phyloP scores from a whole-genome alignment of 2,113 vertebrate species.

The Prietella phreatophila region DNA sequence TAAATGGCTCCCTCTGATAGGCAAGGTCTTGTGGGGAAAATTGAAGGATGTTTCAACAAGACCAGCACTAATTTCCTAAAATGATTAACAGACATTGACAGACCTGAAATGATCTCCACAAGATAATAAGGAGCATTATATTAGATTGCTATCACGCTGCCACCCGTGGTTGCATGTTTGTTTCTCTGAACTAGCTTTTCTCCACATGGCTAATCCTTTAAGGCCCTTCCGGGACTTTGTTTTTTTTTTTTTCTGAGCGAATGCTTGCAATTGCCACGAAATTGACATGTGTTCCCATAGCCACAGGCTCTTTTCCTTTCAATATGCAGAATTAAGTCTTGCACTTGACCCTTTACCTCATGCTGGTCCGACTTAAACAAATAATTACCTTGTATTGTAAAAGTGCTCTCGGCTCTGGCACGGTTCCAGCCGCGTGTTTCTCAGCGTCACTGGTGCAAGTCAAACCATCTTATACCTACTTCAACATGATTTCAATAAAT shows the following conservation, averaged over 20 bases:
- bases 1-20: not conserved
- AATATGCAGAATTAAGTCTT: slow-evolving; percentile 6
- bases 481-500: not conserved
- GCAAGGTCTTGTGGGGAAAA: not conserved
- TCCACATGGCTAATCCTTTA: not conserved
- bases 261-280: slow-evolving; percentile 20
- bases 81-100: slow-evolving; percentile 9
- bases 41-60: not conserved
- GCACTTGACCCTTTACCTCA: slow-evolving; percentile 28
- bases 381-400: slow-evolving; percentile 33
- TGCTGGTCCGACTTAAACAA: slow-evolving; percentile 20
- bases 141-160: not conserved
- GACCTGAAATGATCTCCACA: slow-evolving; percentile 14
- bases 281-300: slow-evolving; percentile 7
- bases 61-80: not conserved
- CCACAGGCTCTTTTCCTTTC: slow-evolving; percentile 17
- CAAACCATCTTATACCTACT: not conserved
- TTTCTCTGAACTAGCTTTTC: slow-evolving; percentile 10
- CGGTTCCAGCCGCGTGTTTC: slow-evolving; percentile 17
- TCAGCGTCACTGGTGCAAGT: not conserved
- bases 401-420: slow-evolving; percentile 14
- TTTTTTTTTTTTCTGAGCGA: not conserved
- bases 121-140: slow-evolving; percentile 1
- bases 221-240: not conserved
- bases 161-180: not conserved